Percentiles rank a stretch among this genome's conserved stretches.
Evolutionary conservation across 2,797 vertebrate species (phyloP).

Genomic region (Molossus alvarezi): DNA sequence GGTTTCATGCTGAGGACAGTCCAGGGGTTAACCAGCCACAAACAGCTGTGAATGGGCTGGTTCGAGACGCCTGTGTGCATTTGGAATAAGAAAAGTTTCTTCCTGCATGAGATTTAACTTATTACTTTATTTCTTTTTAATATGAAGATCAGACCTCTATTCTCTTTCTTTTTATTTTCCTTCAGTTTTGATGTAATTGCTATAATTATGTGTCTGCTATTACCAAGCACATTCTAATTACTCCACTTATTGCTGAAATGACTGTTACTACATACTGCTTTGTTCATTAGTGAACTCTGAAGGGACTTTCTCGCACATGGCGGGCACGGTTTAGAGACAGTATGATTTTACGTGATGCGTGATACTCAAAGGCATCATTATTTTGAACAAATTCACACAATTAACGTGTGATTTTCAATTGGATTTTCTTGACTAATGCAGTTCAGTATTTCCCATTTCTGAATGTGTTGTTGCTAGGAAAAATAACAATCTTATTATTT

Average conservation of each 20-base stretch:
- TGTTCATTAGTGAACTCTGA: conserved; percentile 76
- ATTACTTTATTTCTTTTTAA: conserved; percentile 77
- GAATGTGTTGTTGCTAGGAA: conserved; percentile 49
- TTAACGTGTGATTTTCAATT: conserved; percentile 58
- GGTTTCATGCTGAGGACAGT: not conserved
- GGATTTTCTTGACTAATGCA: conserved; percentile 60
- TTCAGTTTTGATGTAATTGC: conserved; percentile 78
- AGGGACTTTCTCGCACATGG: conserved; percentile 62
- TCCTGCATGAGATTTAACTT: conserved; percentile 58
- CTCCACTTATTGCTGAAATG: conserved; percentile 74
- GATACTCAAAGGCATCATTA: conserved; percentile 60
- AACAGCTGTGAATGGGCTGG: not conserved
- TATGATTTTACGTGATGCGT: conserved; percentile 65
- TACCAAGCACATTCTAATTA: conserved; percentile 82
- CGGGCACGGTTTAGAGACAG: conserved; percentile 60
- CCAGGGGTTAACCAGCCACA: not conserved
- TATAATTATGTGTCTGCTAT: conserved; percentile 70
- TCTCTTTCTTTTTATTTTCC: conserved; percentile 76
- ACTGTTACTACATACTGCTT: conserved; percentile 63
- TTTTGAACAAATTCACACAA: conserved; percentile 70
- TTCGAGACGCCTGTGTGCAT: not conserved
- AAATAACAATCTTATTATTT: conserved; percentile 55
- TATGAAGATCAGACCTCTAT: conserved; percentile 61
- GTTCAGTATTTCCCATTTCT: conserved; percentile 53
- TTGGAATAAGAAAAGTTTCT: conserved; percentile 22